phyloP scores from a whole-genome alignment of 2,113 vertebrate species.

The Rousettus leschenaultii region DNA sequence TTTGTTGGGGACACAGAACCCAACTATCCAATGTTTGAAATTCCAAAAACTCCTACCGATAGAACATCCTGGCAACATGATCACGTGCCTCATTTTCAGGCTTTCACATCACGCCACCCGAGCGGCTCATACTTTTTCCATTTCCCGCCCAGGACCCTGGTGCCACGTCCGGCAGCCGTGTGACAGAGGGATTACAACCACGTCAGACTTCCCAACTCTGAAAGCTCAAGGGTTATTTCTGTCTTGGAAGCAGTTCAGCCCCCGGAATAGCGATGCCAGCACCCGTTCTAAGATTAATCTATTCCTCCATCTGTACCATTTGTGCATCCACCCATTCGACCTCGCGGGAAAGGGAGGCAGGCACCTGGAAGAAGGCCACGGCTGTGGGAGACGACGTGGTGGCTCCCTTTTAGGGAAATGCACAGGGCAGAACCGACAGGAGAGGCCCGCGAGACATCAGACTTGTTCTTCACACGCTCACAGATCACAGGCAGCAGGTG shows the following conservation, averaged over 20 bases:
- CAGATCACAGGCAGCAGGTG: not conserved
- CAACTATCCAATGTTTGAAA: not conserved
- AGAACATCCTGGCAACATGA: not conserved
- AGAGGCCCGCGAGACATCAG: not conserved
- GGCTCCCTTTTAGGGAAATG: not conserved
- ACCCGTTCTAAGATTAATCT: not conserved
- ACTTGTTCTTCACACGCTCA: not conserved
- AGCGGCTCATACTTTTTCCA: not conserved
- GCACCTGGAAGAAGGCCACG: not conserved
- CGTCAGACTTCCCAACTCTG: not conserved
- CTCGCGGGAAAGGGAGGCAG: not conserved
- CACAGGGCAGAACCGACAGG: not conserved
- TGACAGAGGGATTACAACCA: not conserved
- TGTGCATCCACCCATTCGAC: not conserved
- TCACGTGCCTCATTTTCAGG: not conserved
- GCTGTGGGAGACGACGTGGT: not conserved
- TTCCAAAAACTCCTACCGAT: not conserved
- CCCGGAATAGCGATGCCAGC: not conserved
- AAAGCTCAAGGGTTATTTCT: conserved; percentile 29
- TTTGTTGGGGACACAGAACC: not conserved
- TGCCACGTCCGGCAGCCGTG: not conserved
- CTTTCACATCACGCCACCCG: not conserved
- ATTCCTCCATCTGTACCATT: conserved; percentile 25
- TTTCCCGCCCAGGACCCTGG: not conserved
- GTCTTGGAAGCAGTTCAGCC: not conserved